Base-by-base conservation (phyloP, 1,140 invertebrate species). In the Maconellicoccus hirsutus region DNA sequence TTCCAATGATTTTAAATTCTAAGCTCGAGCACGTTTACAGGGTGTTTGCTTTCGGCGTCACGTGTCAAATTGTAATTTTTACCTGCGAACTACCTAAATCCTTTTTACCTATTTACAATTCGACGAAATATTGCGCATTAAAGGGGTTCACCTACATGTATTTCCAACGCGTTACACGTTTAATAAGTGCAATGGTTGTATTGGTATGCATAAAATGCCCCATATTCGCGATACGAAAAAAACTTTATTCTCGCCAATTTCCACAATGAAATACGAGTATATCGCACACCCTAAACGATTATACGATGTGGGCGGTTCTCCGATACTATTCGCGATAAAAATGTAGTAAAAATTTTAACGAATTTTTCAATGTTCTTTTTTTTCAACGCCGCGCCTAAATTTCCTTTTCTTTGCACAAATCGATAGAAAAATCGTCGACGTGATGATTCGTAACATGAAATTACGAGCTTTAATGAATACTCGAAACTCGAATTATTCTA, bases 61-160 rank as follows among this genome's bases (percentile, higher is more conserved):
- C 42, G 42, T 52, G 42, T 52, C 42, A 52, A 52, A 52, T 52
- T 52, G 42, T 52, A 52, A 52, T 52, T 52, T 52, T 52, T 52
- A 52, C 42, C 42, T 52, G 42, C 29, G 29, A 33, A 33, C 29
- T 33, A 33, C 29, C 4, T 33, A 33, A 52, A 52, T 52, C 42
- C 42, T 14, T 16, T 52, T 52, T 19, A 19, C 42, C 12, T 52
- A 52, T 16, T 52, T 16, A 52, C 42, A 8, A 52, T 16, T 52
- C 42, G 16, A 52, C 42, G 42, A 52, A 52, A 52, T 14, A 52
- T 52, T 16, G 6, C 42, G n/a, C n/a, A 52, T 52, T 52, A 52
- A 52, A 52, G 42, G 33, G 42, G 42, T 52, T 14, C 6, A 52
- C 42, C 42, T 52, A 4, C 14, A 38, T 38, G 6, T 14, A 14